Evolutionary conservation across 2,888 invertebrate genomes (phyloP).

Genomic region (Acrobasis repandana): DNA sequence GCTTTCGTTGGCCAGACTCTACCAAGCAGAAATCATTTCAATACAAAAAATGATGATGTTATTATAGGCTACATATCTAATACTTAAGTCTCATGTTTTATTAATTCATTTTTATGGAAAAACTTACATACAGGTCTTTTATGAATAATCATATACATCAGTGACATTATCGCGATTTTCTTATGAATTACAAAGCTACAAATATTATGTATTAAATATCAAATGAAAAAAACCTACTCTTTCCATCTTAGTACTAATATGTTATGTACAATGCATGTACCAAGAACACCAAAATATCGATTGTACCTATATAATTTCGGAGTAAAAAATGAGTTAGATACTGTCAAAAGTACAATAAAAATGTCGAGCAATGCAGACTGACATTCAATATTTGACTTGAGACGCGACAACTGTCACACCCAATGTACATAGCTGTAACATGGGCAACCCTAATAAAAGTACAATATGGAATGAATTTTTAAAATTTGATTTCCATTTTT

Average conservation of each 20-base stretch:
- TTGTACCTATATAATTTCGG: not conserved
- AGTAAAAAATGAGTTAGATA: not conserved
- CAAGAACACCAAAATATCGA: not conserved
- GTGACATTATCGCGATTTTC: not conserved
- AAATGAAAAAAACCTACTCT: not conserved
- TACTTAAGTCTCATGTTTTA: not conserved
- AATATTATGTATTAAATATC: not conserved
- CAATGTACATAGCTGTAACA: not conserved
- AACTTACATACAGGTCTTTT: not conserved
- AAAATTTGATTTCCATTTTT: slow-evolving; percentile 25
- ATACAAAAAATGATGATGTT: too few relatives aligned
- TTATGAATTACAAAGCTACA: not conserved
- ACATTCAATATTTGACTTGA: not conserved
- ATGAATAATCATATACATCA: not conserved
- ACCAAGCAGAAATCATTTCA: not conserved
- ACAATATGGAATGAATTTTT: slow-evolving; percentile 57
- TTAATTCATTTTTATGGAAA: not conserved
- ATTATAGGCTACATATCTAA: too few relatives aligned
- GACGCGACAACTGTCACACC: not conserved
- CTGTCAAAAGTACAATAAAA: slow-evolving; percentile 1
- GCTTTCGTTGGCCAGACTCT: too few relatives aligned
- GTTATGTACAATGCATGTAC: slow-evolving; percentile 13
- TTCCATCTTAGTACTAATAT: not conserved
- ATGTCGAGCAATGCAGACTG: not conserved
- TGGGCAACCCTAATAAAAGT: slow-evolving; percentile 38